A percentile compares a stretch with the other conserved stretches of the same genome.
phyloP scores from a whole-genome alignment of 2,113 vertebrate genomes.

The Oenanthe melanoleuca region DNA sequence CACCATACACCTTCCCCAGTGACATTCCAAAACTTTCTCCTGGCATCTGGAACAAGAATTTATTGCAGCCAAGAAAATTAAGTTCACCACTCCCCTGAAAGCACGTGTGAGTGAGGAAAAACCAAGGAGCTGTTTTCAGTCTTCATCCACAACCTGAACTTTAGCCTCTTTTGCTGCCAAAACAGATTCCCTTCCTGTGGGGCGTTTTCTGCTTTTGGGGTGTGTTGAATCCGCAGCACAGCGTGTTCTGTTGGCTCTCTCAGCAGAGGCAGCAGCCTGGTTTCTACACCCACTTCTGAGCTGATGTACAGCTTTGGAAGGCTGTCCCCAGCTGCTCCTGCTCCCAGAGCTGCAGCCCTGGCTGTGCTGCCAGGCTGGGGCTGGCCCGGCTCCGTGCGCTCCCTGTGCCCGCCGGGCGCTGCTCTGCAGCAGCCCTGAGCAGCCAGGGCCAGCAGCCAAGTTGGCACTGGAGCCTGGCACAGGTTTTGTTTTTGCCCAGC shows the following conservation, averaged over 20 bases:
- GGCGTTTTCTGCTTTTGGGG: neutral
- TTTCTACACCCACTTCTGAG: neutral
- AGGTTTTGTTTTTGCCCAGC: neutral
- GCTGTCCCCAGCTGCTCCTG: accelerated
- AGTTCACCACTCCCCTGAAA: neutral
- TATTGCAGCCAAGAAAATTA: neutral
- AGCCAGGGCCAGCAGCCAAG: neutral
- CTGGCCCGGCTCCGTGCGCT: neutral
- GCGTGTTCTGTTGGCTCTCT: neutral
- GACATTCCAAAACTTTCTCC: neutral
- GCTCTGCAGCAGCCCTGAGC: neutral
- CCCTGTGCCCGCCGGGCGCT: neutral
- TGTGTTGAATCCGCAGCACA: neutral
- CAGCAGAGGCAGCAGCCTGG: neutral
- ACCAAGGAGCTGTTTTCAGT: neutral
- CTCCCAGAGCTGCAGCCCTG: accelerated
- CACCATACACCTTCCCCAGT: neutral
- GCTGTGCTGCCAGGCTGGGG: neutral
- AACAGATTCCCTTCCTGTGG: neutral
- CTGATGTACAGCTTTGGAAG: accelerated
- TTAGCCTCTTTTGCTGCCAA: neutral
- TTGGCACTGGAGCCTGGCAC: neutral
- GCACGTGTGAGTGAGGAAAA: accelerated
- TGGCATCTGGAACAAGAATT: neutral
- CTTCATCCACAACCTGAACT: neutral